Percentiles rank a stretch among this genome's conserved stretches.
Conservation (phyloP, 1,140 invertebrate genomes). For the Drosophila nikananu region DNA sequence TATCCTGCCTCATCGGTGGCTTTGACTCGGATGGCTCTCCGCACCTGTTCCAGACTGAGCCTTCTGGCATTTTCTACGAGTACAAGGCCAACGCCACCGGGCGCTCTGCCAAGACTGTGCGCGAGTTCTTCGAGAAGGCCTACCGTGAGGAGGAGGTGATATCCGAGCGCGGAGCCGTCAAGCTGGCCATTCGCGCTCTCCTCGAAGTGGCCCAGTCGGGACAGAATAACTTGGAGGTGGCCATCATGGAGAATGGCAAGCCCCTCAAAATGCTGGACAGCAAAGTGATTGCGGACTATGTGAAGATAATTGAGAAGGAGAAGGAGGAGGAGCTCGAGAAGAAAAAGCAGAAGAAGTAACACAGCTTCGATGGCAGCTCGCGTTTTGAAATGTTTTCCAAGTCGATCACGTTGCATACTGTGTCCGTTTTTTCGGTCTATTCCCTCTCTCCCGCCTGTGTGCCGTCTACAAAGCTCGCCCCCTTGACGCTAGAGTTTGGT, state of each 20-base stretch:
- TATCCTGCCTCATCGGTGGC: constrained; percentile 98
- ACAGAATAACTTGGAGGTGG: constrained; percentile 99
- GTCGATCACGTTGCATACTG: background rate
- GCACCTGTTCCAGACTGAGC: constrained; percentile 99
- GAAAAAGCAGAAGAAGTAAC: constrained; percentile 97
- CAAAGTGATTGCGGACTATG: constrained; percentile 96
- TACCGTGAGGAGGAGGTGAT: constrained; percentile 94
- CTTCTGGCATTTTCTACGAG: constrained; percentile 99
- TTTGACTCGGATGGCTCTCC: constrained; percentile 99
- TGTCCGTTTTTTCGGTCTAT: background rate
- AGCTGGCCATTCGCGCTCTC: constrained; percentile 97
- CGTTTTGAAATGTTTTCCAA: constrained; percentile 32
- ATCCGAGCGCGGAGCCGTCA: constrained; percentile 95
- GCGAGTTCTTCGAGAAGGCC: constrained; percentile 99
- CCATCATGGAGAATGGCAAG: constrained; percentile 94
- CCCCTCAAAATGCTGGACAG: constrained; percentile 96
- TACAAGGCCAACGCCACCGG: constrained; percentile 99
- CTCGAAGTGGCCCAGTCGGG: constrained; percentile 99
- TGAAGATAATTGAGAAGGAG: constrained; percentile 97
- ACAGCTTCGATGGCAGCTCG: constrained; percentile 2
- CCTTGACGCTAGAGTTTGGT: background rate
- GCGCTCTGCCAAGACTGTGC: constrained; percentile 98
- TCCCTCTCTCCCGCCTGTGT: background rate
- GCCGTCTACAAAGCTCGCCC: background rate
- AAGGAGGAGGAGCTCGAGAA: constrained; percentile 99